These are phyloP conservation scores for Sebastes oblongus DNA, from an alignment of 2,797 vertebrate genomes.

Conservation along the genomic window DNA sequence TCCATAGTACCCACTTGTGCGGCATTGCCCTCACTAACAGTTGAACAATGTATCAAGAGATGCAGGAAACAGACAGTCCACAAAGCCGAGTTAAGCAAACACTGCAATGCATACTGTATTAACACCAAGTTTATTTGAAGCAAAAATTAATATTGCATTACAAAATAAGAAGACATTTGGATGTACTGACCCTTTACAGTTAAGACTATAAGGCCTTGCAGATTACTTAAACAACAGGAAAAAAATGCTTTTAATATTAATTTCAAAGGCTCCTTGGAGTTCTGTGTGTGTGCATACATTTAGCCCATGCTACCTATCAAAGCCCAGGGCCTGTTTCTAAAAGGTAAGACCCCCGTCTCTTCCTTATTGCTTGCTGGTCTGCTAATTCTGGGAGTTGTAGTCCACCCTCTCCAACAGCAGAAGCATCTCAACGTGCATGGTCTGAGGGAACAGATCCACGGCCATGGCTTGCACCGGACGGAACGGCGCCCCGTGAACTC, in stretches of 20 bases:
- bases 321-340: background rate
- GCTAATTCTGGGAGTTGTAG: conserved; percentile 57
- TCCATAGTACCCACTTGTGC: background rate
- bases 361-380: conserved; percentile 32
- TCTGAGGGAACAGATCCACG: conserved; percentile 97
- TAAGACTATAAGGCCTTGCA: background rate
- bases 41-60: background rate
- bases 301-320: background rate
- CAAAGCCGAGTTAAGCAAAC: background rate
- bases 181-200: background rate
- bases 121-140: background rate
- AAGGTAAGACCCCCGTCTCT: background rate
- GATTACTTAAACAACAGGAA: background rate
- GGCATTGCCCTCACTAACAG: background rate
- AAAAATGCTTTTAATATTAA: background rate
- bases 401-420: conserved; percentile 91
- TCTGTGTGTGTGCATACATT: background rate
- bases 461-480: conserved; percentile 88
- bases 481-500: conserved; percentile 90
- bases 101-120: background rate
- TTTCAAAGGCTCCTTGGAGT: background rate
- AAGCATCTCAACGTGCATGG: conserved; percentile 91
- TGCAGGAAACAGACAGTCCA: background rate
- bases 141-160: background rate
- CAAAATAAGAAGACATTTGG: background rate